phyloP scores from a whole-genome alignment of 2,888 invertebrate genomes.

The Pyrocoelia pectoralis region DNA sequence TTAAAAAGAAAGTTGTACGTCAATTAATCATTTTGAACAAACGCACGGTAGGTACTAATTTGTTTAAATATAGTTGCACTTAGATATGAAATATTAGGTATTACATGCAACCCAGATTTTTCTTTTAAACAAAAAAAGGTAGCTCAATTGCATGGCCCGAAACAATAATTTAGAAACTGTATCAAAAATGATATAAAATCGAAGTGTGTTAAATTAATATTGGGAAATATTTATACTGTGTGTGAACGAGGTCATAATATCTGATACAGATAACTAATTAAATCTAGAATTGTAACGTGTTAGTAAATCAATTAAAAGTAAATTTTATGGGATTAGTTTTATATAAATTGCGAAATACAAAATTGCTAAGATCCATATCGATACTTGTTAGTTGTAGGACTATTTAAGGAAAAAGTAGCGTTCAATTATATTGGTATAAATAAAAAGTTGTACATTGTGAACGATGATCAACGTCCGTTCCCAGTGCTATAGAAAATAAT shows the following conservation, averaged over 20 bases:
- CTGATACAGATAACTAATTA: slow-evolving; percentile 10
- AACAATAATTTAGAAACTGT: slow-evolving; percentile 5
- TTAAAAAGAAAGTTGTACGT: neutral
- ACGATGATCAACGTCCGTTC: slow-evolving; percentile 51
- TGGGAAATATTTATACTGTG: neutral
- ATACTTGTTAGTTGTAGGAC: neutral
- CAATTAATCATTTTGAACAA: neutral
- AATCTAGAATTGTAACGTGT: slow-evolving; percentile 22
- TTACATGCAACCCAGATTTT: neutral
- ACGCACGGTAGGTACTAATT: slow-evolving; percentile 5
- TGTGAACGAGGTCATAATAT: slow-evolving; percentile 11
- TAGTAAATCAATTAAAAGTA: slow-evolving; percentile 27
- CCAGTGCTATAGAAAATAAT: slow-evolving; percentile 43
- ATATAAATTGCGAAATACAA: slow-evolving; percentile 24
- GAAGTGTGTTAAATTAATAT: slow-evolving; percentile 4
- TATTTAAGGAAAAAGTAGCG: slow-evolving; percentile 31
- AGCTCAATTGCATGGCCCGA: neutral
- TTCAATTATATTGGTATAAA: slow-evolving; percentile 32
- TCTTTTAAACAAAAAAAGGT: neutral
- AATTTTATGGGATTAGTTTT: slow-evolving; percentile 14
- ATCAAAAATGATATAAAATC: slow-evolving; percentile 5
- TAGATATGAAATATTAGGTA: neutral
- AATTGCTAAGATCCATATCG: slow-evolving; percentile 19
- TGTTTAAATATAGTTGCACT: neutral
- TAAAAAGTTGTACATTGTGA: slow-evolving; percentile 47